Percentiles rank a stretch among this genome's conserved stretches.
These are phyloP conservation scores for Heliconius aoede DNA, from an alignment of 2,888 invertebrate species.

Conservation along the genomic window DNA sequence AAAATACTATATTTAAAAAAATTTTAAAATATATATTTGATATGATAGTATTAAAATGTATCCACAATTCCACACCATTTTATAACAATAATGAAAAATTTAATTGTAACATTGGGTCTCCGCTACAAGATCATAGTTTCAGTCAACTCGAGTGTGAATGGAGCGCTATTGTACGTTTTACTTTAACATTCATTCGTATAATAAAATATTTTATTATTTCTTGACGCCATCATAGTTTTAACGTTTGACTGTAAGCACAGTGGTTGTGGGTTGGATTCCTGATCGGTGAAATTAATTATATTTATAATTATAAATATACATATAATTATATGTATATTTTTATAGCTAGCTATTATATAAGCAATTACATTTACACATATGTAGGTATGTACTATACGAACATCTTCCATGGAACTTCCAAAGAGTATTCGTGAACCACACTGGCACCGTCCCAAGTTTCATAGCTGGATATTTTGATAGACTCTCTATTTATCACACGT, in stretches of 20 bases:
- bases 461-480: neutral
- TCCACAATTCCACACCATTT: slow-evolving; percentile 1
- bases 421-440: neutral
- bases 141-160: slow-evolving; percentile 13
- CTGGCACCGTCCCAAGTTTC: slow-evolving; percentile 6
- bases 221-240: neutral
- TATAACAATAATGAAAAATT: slow-evolving; percentile 10
- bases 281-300: too few relatives aligned
- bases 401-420: neutral
- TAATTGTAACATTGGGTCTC: slow-evolving; percentile 7
- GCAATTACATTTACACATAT: too few relatives aligned
- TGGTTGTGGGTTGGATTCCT: neutral
- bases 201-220: slow-evolving; percentile 16
- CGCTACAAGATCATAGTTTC: slow-evolving; percentile 19
- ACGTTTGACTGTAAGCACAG: rapidly evolving
- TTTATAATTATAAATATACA: too few relatives aligned
- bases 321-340: too few relatives aligned
- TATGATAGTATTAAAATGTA: neutral
- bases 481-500: slow-evolving; percentile 9
- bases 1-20: too few relatives aligned
- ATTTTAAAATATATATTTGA: too few relatives aligned
- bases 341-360: too few relatives aligned
- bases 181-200: neutral
- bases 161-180: slow-evolving; percentile 2
- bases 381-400: neutral